A percentile compares a stretch with the other conserved stretches of the same genome.
phyloP scores from a whole-genome alignment of 2,797 vertebrate genomes.

The Malacoctenus gilli region DNA sequence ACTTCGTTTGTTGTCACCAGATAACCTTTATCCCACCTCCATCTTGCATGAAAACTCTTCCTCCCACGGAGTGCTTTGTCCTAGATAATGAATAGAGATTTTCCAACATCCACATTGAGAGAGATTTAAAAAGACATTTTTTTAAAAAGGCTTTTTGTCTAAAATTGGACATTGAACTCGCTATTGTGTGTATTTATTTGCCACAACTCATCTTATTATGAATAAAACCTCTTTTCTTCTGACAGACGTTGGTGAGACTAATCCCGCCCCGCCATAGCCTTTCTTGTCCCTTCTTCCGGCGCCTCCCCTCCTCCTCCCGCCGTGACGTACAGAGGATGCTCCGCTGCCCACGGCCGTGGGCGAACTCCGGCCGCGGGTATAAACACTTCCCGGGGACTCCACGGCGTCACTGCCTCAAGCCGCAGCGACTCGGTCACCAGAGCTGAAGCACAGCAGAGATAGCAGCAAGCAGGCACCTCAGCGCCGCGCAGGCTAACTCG shows the following conservation, averaged over 20 bases:
- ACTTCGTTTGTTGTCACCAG: conserved; percentile 1
- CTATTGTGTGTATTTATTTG: too few relatives aligned
- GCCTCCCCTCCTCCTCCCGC: conserved; percentile 38
- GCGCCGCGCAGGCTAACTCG: conserved; percentile 84
- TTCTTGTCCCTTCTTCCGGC: conserved; percentile 73
- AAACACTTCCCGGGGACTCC: conserved; percentile 55
- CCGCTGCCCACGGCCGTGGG: conserved; percentile 73
- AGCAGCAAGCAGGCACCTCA: conserved; percentile 78
- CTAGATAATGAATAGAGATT: conserved; percentile 3
- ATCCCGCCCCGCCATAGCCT: conserved; percentile 50
- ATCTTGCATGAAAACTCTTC: conserved; percentile 1
- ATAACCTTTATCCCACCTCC: conserved; percentile 15
- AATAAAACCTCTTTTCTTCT: background rate
- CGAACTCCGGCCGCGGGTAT: conserved; percentile 59
- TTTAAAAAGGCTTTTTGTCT: too few relatives aligned
- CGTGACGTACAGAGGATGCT: conserved; percentile 75
- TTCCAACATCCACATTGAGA: too few relatives aligned
- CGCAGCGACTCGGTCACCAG: conserved; percentile 73
- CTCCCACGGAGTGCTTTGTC: conserved; percentile 16
- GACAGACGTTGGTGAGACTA: conserved; percentile 7
- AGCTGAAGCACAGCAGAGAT: conserved; percentile 83
- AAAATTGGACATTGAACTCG: too few relatives aligned
- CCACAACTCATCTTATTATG: too few relatives aligned
- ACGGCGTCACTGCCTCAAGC: conserved; percentile 67
- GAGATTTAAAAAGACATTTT: too few relatives aligned